These are phyloP conservation scores for Lophura nycthemera DNA, from an alignment of 2,113 vertebrate genomes.

Conservation along the genomic window DNA sequence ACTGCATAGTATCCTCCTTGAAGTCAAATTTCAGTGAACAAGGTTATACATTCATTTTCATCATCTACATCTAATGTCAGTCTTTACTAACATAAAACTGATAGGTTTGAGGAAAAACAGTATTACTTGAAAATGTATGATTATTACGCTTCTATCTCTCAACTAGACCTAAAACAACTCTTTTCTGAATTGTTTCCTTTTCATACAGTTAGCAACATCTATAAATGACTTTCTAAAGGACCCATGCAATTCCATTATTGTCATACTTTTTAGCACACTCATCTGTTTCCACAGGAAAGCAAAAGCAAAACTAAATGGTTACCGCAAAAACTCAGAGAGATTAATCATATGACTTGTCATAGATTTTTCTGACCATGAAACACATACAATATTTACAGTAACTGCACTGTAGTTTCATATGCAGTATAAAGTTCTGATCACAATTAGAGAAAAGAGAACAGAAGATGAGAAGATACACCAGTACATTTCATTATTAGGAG, in stretches of 20 bases:
- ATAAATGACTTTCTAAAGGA: background rate
- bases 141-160: background rate
- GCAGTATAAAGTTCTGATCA: background rate
- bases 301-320: background rate
- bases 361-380: background rate
- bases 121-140: background rate
- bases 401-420: background rate
- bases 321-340: background rate
- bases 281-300: background rate
- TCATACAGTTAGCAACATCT: background rate
- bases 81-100: background rate
- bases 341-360: background rate
- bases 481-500: background rate
- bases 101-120: background rate
- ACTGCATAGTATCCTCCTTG: background rate
- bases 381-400: background rate
- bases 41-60: conserved; percentile 42
- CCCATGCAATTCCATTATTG: background rate
- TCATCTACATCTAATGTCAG: background rate
- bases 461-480: background rate
- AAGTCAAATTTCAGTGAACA: background rate
- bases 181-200: background rate
- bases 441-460: background rate
- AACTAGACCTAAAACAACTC: background rate
- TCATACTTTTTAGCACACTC: background rate